Percentiles rank a stretch among this genome's conserved stretches.
Conservation (phyloP, 2,113 vertebrate genomes). For the Misgurnus anguillicaudatus region DNA sequence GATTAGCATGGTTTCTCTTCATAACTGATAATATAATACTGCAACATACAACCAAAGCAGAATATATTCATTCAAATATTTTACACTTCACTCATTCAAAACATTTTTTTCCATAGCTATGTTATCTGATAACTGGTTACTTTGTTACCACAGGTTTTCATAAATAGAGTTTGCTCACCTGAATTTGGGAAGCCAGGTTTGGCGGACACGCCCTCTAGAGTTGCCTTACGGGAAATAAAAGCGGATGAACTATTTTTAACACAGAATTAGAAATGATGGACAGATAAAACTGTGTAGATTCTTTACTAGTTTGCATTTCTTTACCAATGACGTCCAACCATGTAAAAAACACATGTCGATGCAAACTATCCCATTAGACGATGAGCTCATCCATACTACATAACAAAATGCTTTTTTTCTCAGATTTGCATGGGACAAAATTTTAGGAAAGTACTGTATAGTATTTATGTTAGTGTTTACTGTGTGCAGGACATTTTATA, state of each 20-base stretch:
- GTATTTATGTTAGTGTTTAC: not conserved
- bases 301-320: slow-evolving; percentile 2
- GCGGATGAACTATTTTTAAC: not conserved
- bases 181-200: slow-evolving; percentile 54
- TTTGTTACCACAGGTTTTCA: not conserved
- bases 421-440: not conserved
- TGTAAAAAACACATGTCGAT: slow-evolving; percentile 1
- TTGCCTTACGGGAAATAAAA: slow-evolving; percentile 42
- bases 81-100: no score
- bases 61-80: no score
- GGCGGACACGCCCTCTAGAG: slow-evolving; percentile 41
- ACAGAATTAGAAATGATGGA: not conserved
- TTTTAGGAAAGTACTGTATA: not conserved
- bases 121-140: not conserved
- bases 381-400: not conserved
- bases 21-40: not conserved
- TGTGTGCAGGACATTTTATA: not conserved
- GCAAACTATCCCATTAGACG: not conserved
- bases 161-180: slow-evolving; percentile 42
- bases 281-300: slow-evolving; percentile 9
- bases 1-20: not conserved
- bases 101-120: no score
- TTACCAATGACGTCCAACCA: not conserved
- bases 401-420: not conserved
- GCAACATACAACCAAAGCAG: not conserved